Conservation (phyloP, 2,113 vertebrate species). For the Sander vitreus region DNA sequence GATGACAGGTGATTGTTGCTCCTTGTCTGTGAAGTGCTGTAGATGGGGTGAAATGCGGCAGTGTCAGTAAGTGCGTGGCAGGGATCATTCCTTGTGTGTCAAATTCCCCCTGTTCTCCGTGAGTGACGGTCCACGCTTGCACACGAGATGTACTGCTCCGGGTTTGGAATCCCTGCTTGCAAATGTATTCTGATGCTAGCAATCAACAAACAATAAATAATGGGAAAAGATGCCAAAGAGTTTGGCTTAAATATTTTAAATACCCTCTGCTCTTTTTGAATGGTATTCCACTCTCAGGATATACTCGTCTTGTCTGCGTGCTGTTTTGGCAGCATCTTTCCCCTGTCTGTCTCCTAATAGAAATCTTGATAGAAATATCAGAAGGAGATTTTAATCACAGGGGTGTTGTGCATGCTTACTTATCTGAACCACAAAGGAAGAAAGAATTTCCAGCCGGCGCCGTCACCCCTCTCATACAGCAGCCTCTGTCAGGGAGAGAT, state of each 20-base stretch:
- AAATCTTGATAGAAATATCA: constrained; percentile 97
- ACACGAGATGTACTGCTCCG: constrained; percentile 38
- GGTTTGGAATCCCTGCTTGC: constrained; percentile 48
- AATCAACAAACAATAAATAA: constrained; percentile 82
- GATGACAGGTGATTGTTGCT: constrained; percentile 72
- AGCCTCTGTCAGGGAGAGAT: constrained; percentile 93
- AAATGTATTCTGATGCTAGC: constrained; percentile 68
- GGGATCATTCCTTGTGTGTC: constrained; percentile 55
- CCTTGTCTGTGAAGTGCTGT: constrained; percentile 51
- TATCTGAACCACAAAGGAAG: constrained; percentile 92
- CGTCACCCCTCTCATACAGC: constrained; percentile 91
- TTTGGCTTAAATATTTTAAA: constrained; percentile 85
- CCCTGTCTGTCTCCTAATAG: constrained; percentile 89
- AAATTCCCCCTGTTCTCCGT: constrained; percentile 41
- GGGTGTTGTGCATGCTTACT: constrained; percentile 92
- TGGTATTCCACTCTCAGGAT: constrained; percentile 69
- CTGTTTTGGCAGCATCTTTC: constrained; percentile 86
- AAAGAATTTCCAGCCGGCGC: constrained; percentile 91
- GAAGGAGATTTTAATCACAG: constrained; percentile 97
- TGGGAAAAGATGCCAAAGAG: constrained; percentile 64
- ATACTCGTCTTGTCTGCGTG: constrained; percentile 76
- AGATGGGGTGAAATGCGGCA: constrained; percentile 49
- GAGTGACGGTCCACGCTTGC: constrained; percentile 58
- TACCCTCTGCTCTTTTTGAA: constrained; percentile 70
- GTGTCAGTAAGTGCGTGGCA: constrained; percentile 57